These are phyloP conservation scores for Atherinosoma microstoma DNA, from an alignment of 2,797 vertebrate species.

Conservation along the genomic window DNA sequence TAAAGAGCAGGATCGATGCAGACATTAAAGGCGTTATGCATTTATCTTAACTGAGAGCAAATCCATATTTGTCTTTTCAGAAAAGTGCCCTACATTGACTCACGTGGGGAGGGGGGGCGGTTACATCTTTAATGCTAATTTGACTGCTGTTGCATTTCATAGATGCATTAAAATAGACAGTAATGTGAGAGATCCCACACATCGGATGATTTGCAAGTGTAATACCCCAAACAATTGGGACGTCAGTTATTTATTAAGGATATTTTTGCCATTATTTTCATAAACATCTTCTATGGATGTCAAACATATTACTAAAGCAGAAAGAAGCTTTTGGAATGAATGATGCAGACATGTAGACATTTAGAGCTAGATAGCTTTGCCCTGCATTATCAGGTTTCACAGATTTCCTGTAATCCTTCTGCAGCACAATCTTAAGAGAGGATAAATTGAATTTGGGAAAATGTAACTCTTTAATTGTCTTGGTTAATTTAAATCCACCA, in stretches of 20 bases:
- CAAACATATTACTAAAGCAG: slow-evolving; percentile 5
- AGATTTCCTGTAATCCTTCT: slow-evolving; percentile 62
- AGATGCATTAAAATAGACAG: slow-evolving; percentile 37
- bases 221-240: slow-evolving; percentile 31
- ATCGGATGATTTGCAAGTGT: slow-evolving; percentile 24
- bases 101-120: neutral
- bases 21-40: slow-evolving; percentile 30
- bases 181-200: slow-evolving; percentile 33
- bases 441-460: slow-evolving; percentile 34
- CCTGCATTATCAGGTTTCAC: slow-evolving; percentile 63
- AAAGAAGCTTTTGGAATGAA: slow-evolving; percentile 22
- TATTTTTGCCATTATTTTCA: slow-evolving; percentile 22
- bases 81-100: slow-evolving; percentile 31
- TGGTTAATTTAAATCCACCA: slow-evolving; percentile 29
- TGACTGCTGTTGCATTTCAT: slow-evolving; percentile 45
- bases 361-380: slow-evolving; percentile 28
- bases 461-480: slow-evolving; percentile 48
- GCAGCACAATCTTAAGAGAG: slow-evolving; percentile 41
- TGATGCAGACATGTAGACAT: slow-evolving; percentile 38
- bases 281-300: slow-evolving; percentile 3
- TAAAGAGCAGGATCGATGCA: slow-evolving; percentile 42
- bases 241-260: slow-evolving; percentile 15
- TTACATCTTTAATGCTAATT: slow-evolving; percentile 36
- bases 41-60: slow-evolving; percentile 51
- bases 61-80: slow-evolving; percentile 37